Evolutionary conservation across 2,113 vertebrate genomes (phyloP).

Genomic region (Enhydra lutris): DNA sequence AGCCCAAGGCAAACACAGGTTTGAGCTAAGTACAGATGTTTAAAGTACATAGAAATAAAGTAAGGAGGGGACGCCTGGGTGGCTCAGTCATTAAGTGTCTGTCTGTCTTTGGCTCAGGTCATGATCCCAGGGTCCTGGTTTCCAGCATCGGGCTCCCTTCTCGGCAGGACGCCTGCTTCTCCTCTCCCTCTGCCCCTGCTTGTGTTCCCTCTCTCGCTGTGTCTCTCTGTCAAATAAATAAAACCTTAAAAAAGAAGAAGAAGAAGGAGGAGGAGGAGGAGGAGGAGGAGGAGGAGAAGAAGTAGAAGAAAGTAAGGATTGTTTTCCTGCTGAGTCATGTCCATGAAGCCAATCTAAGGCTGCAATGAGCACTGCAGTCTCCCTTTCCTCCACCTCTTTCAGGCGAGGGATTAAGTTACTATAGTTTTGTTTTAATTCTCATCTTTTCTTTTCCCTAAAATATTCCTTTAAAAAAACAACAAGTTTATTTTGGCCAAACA

Average conservation of each 20-base stretch:
- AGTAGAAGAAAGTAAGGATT: neutral
- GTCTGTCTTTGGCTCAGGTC: too few relatives aligned
- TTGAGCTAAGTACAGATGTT: neutral
- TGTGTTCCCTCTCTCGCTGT: too few relatives aligned
- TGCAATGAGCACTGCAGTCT: neutral
- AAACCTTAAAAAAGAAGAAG: too few relatives aligned
- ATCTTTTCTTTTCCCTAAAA: neutral
- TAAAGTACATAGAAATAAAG: neutral
- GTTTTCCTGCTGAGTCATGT: rapidly evolving
- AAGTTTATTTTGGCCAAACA: neutral
- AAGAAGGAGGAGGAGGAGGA: too few relatives aligned
- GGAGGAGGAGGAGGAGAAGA: too few relatives aligned
- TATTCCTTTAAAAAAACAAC: neutral
- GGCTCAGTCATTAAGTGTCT: too few relatives aligned
- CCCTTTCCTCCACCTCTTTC: neutral
- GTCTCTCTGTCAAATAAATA: too few relatives aligned
- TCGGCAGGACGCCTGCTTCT: too few relatives aligned
- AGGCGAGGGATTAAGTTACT: neutral
- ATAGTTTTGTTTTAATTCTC: neutral
- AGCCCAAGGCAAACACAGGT: neutral
- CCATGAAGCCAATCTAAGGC: neutral
- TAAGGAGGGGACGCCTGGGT: neutral
- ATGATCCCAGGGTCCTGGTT: too few relatives aligned
- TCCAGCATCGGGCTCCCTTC: too few relatives aligned
- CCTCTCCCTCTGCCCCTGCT: too few relatives aligned